Conservation (phyloP, 1,140 invertebrate species). For the Amyelois transitella region DNA sequence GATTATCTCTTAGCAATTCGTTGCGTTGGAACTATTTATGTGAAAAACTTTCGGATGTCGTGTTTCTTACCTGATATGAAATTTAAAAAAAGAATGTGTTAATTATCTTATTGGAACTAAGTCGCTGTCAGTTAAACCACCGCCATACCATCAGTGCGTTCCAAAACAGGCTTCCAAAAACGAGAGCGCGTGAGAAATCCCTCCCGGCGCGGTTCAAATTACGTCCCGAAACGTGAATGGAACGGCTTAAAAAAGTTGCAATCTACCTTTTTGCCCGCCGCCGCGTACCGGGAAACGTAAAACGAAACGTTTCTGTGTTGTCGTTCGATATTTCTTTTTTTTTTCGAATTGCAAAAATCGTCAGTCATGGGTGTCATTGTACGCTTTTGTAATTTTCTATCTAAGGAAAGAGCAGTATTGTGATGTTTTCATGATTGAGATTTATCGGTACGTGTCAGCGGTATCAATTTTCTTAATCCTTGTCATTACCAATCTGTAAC, state of each 20-base stretch:
- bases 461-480: no score
- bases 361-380: no score
- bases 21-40: no score
- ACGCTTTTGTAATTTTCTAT: no score
- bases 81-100: no score
- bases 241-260: not conserved
- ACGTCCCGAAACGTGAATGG: conserved; percentile 21
- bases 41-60: no score
- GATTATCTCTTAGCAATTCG: no score
- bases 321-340: not conserved
- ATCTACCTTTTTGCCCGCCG: not conserved
- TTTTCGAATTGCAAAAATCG: not conserved
- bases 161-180: conserved; percentile 18
- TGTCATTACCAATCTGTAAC: no score
- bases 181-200: conserved; percentile 46
- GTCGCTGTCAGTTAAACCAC: conserved; percentile 1
- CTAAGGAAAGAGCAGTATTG: no score
- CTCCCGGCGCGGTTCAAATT: conserved; percentile 25
- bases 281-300: not conserved
- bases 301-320: not conserved
- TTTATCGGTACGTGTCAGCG: no score
- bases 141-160: not conserved
- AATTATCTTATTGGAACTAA: conserved; percentile 8
- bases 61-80: no score
- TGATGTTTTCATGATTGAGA: no score